Evolutionary conservation across 2,113 vertebrate species (phyloP).

Genomic region (Ciconia boyciana): DNA sequence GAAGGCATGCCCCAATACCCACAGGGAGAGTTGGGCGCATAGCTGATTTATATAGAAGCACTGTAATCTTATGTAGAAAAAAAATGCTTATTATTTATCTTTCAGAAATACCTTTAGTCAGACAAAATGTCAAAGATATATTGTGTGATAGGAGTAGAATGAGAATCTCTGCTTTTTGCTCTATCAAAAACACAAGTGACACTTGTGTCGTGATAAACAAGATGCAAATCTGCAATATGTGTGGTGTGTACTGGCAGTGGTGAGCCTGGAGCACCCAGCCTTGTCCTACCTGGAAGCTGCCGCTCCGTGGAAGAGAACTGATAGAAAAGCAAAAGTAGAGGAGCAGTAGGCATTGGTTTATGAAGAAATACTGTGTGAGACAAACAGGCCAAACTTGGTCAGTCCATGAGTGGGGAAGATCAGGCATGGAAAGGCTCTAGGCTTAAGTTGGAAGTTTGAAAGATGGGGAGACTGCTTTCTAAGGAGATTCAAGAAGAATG

Average conservation of each 20-base stretch:
- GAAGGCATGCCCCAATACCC: not conserved
- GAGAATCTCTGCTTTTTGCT: not conserved
- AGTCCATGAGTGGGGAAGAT: not conserved
- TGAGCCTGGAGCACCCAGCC: not conserved
- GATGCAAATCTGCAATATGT: not conserved
- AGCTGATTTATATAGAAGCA: not conserved
- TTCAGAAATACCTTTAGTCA: not conserved
- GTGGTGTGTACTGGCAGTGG: not conserved
- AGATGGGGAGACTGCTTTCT: not conserved
- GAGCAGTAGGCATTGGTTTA: not conserved
- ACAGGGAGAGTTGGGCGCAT: not conserved
- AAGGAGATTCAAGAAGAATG: not conserved
- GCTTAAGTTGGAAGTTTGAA: not conserved
- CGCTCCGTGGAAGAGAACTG: not conserved
- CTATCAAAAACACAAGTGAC: not conserved
- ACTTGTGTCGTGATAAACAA: not conserved
- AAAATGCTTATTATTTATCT: not conserved
- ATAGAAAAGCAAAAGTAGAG: not conserved
- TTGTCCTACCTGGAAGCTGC: not conserved
- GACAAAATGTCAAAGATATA: not conserved
- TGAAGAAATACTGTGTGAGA: not conserved
- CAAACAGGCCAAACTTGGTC: not conserved
- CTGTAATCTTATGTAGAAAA: not conserved
- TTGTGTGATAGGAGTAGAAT: not conserved
- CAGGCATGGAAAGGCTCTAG: not conserved